Evolutionary conservation across 1,140 invertebrate species (phyloP), one percentile per base, ranked within the genome.

Genomic region (Lethocerus indicus): DNA sequence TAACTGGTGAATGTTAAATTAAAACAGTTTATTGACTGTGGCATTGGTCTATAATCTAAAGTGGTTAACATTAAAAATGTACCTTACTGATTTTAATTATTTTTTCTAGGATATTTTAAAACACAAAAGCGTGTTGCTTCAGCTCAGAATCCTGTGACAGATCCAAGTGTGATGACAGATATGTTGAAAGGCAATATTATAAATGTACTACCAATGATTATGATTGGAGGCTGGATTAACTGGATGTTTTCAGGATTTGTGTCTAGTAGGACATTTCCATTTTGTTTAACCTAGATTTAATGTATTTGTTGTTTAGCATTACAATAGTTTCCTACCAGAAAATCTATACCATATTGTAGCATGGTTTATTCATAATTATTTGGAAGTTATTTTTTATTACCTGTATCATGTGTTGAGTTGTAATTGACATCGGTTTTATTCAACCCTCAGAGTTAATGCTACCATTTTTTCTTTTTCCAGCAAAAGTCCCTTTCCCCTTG

Each of bases 141-240:
- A 21, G 78, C 82, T 3, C 81, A 87, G 66, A 95, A 94, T 67
- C 89, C 90, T 40, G 93, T 94, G 81, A 88, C 88, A n/a, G 93
- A 98, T 72, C 93, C 93, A 1, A 86, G 78, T 46, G 88, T 96
- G 78, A 93, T 99, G 82, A 96, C 89, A 6, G 96, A 98, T 58
- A 97, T 98, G 93, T 68, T 98, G 21, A 98, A 98, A 68, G 94
- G 94, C 36, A 98, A 98, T 71, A 75, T 98, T 16, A 95, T 93
- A 0, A 98, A 98, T 73, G 91, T 98, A 3, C 66, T 95, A 49
- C 95, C 95, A 1, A 98, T 97, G 92, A 91, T 98, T 54, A 75
- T 98, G 0, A 97, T 98, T 59, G 94, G 94, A 60, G 94, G 86
- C 14, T 99, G 95, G 95, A 99, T 99, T 57, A 99, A 99, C 64